Evolutionary conservation across 2,113 vertebrate genomes (phyloP).

Genomic region (Cyanocitta stelleri): DNA sequence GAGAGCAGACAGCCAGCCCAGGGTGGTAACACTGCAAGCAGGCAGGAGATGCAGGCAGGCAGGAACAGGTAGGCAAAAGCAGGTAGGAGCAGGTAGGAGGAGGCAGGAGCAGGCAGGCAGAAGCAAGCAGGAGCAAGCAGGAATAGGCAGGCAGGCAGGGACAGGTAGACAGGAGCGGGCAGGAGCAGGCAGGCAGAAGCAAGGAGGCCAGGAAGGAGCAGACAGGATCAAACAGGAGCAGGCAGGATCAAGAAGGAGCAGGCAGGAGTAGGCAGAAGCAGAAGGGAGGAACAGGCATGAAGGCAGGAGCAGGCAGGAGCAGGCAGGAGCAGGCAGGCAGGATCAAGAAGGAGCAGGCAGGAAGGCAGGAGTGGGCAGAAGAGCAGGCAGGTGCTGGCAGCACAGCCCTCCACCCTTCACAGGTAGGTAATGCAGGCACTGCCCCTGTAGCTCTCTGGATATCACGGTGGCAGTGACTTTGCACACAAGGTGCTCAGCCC

Average conservation of each 20-base stretch:
- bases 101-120: not conserved
- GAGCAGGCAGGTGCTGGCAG: not conserved
- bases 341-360: not conserved
- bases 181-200: not conserved
- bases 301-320: too few relatives aligned
- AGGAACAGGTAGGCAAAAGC: not conserved
- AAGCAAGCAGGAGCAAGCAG: rapidly evolving
- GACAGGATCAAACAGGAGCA: not conserved
- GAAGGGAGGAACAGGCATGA: too few relatives aligned
- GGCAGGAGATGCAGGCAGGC: not conserved
- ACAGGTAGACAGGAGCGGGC: not conserved
- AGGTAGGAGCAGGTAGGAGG: not conserved
- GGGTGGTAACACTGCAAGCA: not conserved
- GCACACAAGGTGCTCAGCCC: not conserved
- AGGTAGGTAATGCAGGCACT: not conserved
- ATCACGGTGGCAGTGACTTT: not conserved
- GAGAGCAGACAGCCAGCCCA: not conserved
- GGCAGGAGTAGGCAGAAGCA: not conserved
- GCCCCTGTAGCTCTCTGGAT: not conserved
- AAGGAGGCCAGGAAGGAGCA: not conserved
- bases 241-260: too few relatives aligned
- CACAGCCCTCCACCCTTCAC: not conserved
- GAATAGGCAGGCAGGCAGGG: not conserved
- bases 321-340: not conserved
- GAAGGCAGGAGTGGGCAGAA: not conserved